Percentiles rank a stretch among this genome's conserved stretches.
phyloP scores from a whole-genome alignment of 2,888 invertebrate genomes.

The Glyphotaelius pellucidus region DNA sequence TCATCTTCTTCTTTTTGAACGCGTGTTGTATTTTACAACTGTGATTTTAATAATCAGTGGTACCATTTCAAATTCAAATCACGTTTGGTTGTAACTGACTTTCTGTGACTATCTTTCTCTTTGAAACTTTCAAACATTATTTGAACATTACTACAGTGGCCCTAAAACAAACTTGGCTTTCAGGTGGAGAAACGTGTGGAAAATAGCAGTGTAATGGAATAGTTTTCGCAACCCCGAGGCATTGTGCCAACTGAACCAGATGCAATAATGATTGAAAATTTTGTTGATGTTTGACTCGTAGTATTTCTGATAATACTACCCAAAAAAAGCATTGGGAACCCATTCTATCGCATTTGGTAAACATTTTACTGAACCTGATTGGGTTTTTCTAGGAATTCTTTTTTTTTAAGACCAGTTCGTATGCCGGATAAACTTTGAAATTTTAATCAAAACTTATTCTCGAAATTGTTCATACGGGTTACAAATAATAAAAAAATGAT shows the following conservation, averaged over 20 bases:
- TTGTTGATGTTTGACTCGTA: no score
- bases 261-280: neutral
- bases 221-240: neutral
- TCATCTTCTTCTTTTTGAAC: no score
- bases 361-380: neutral
- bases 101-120: no score
- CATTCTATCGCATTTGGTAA: neutral
- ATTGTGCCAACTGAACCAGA: neutral
- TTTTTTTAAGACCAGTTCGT: neutral
- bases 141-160: neutral
- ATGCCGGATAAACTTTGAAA: neutral
- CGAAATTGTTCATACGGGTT: neutral
- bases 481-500: neutral
- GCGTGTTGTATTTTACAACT: no score
- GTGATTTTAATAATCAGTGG: no score
- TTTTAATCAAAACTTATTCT: neutral
- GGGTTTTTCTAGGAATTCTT: neutral
- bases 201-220: neutral
- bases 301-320: neutral
- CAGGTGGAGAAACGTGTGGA: neutral
- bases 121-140: no score
- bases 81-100: neutral
- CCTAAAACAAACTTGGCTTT: neutral
- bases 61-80: neutral
- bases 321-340: neutral